Evolutionary conservation across 2,888 invertebrate genomes (phyloP).

Genomic region (Lypha dubia): DNA sequence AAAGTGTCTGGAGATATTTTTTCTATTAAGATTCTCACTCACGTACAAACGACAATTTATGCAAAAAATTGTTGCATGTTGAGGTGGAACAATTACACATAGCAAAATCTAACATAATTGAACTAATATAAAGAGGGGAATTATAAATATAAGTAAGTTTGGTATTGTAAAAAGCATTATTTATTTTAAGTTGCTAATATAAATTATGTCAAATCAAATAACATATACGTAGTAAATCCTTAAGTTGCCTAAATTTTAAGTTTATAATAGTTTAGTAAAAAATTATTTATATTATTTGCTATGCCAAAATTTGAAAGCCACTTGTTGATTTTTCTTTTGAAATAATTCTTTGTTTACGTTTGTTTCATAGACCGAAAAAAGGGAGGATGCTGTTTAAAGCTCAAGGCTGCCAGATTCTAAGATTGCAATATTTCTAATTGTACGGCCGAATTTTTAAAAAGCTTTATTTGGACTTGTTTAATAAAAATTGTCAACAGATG

Average conservation of each 20-base stretch:
- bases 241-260: not conserved
- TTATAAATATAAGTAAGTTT: slow-evolving; percentile 15
- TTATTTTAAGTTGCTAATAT: not conserved
- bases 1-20: slow-evolving; percentile 59
- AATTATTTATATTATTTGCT: slow-evolving; percentile 1
- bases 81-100: slow-evolving; percentile 45
- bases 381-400: slow-evolving; percentile 68
- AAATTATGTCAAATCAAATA: not conserved
- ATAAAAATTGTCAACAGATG: no score
- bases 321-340: slow-evolving; percentile 66
- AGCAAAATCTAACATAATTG: slow-evolving; percentile 35
- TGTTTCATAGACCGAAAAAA: slow-evolving; percentile 38
- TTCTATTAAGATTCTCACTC: slow-evolving; percentile 31
- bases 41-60: slow-evolving; percentile 54
- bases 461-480: no score
- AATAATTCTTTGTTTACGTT: slow-evolving; percentile 65
- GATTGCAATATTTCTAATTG: not conserved
- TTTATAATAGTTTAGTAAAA: not conserved
- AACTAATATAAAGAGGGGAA: slow-evolving; percentile 1
- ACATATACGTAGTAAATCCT: not conserved
- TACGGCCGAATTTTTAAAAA: not conserved
- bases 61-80: slow-evolving; percentile 63
- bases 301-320: slow-evolving; percentile 48
- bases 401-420: slow-evolving; percentile 36
- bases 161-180: not conserved